phyloP scores from a whole-genome alignment of 2,113 vertebrate genomes.

The Thryonomys swinderianus region DNA sequence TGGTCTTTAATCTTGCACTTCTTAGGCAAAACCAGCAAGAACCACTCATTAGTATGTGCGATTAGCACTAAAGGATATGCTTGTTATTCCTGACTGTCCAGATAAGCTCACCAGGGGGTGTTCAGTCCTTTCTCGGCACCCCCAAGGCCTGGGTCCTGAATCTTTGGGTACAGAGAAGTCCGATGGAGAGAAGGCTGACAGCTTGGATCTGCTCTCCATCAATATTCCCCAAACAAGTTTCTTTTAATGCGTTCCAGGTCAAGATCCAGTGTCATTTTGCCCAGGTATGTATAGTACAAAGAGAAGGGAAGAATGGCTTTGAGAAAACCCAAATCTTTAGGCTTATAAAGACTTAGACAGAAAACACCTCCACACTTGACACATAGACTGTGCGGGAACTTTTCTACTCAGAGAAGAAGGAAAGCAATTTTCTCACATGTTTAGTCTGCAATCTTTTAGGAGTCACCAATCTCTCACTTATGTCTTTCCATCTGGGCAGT shows the following conservation, averaged over 20 bases:
- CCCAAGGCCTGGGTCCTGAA: background rate
- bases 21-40: background rate
- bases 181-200: background rate
- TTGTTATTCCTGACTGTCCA: background rate
- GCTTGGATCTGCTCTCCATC: background rate
- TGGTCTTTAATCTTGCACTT: conserved; percentile 22
- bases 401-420: background rate
- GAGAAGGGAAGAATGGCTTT: background rate
- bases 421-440: background rate
- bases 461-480: background rate
- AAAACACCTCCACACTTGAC: background rate
- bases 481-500: background rate
- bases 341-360: background rate
- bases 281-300: background rate
- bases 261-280: background rate
- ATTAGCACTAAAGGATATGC: background rate
- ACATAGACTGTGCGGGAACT: background rate
- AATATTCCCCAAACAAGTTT: background rate
- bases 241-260: background rate
- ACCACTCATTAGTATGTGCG: background rate
- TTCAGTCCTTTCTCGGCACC: background rate
- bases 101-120: background rate
- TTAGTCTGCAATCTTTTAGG: background rate
- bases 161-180: background rate
- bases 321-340: background rate